Percentiles rank a stretch among this genome's conserved stretches.
Conservation (phyloP, 2,113 vertebrate genomes). For the Shinisaurus crocodilurus region DNA sequence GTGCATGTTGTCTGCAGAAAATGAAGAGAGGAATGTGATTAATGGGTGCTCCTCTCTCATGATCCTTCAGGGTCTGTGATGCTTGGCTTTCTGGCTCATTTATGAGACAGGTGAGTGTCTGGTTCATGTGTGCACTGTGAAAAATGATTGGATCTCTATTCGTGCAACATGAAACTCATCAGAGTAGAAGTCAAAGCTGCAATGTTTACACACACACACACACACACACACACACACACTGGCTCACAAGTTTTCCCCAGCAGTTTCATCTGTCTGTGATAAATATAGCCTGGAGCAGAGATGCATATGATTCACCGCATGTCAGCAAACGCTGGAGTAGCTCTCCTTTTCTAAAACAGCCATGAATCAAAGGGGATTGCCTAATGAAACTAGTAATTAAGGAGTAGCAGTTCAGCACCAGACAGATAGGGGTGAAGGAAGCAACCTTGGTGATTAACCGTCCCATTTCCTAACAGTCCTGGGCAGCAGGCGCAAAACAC, state of each 20-base stretch:
- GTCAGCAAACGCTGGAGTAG: not conserved
- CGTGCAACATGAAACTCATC: not conserved
- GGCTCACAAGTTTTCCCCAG: slow-evolving; percentile 36
- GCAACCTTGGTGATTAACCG: not conserved
- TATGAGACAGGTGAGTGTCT: not conserved
- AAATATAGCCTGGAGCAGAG: slow-evolving; percentile 50
- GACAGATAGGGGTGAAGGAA: slow-evolving; percentile 31
- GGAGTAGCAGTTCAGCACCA: slow-evolving; percentile 11
- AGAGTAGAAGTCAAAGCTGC: slow-evolving; percentile 29
- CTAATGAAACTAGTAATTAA: slow-evolving; percentile 38
- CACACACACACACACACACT: slow-evolving; percentile 25
- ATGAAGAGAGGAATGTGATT: accelerated
- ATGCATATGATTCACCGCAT: slow-evolving; percentile 34
- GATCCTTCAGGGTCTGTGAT: not conserved
- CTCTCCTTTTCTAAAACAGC: slow-evolving; percentile 42
- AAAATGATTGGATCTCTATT: not conserved
- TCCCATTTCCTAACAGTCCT: not conserved
- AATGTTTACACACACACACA: slow-evolving; percentile 40
- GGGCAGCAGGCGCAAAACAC: accelerated
- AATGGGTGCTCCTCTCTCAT: not conserved
- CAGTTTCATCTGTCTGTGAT: slow-evolving; percentile 31
- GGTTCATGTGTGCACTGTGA: not conserved
- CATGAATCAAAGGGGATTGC: slow-evolving; percentile 43
- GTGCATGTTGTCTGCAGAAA: not conserved
- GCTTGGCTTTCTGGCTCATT: not conserved